Percentiles rank a stretch among this genome's conserved stretches.
Conservation (phyloP, 2,797 vertebrate species). For the Brotogeris chrysoptera region DNA sequence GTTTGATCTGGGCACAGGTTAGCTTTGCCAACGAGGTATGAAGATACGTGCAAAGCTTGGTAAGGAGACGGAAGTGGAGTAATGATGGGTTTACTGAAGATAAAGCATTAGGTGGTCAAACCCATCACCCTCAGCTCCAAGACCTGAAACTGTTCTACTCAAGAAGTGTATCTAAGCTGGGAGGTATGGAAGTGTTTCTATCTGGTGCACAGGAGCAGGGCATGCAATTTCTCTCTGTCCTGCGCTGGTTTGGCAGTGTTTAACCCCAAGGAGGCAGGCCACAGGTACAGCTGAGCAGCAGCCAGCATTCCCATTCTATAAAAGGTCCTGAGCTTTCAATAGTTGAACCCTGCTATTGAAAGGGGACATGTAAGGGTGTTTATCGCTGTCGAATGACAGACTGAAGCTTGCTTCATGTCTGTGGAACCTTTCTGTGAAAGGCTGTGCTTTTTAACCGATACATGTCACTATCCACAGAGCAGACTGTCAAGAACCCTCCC, state of each 20-base stretch:
- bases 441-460: not conserved
- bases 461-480: not conserved
- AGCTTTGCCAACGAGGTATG: not conserved
- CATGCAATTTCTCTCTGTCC: not conserved
- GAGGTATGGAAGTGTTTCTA: not conserved
- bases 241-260: not conserved
- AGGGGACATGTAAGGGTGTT: not conserved
- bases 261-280: not conserved
- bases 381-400: not conserved
- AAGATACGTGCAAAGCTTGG: not conserved
- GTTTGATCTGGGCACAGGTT: not conserved
- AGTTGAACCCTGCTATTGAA: not conserved
- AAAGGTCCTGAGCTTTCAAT: not conserved
- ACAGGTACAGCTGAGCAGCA: not conserved
- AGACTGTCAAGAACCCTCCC: not conserved
- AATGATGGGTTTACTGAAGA: not conserved
- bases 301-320: not conserved
- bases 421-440: not conserved
- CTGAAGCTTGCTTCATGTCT: not conserved
- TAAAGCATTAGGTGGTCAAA: not conserved
- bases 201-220: not conserved
- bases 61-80: not conserved
- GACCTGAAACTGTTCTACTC: not conserved
- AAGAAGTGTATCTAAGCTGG: not conserved
- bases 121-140: not conserved